Conservation (phyloP, 37 sponge, comb jelly and placozoan species). For the Diacarnus erythraeanus region DNA sequence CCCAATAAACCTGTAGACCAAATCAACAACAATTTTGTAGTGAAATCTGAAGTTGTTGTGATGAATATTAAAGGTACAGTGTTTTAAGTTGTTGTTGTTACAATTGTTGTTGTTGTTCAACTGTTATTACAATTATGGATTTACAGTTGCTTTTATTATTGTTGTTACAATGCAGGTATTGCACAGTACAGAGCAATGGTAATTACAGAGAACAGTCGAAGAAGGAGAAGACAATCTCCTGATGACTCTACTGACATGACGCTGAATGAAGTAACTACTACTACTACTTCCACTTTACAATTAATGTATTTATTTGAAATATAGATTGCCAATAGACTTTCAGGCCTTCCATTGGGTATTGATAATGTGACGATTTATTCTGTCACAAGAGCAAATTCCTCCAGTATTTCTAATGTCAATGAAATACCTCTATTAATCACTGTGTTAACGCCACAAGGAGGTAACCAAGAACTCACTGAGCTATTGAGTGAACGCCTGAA, state of each 20-base stretch:
- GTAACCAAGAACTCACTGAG: not conserved
- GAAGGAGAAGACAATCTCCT: not conserved
- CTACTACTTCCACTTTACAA: not conserved
- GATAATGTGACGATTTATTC: not conserved
- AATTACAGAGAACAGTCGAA: not conserved
- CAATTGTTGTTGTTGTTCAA: no score
- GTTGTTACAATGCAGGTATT: conserved; percentile 15
- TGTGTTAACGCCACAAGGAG: not conserved
- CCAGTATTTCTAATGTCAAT: not conserved
- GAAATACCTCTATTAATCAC: not conserved
- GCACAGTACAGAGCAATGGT: conserved; percentile 18
- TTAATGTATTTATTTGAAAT: no score
- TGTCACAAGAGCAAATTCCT: not conserved
- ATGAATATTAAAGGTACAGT: conserved; percentile 31
- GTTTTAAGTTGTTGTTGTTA: not conserved
- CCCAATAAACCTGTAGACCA: not conserved
- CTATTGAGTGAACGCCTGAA: not conserved
- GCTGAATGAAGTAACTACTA: not conserved
- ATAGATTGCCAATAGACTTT: no score
- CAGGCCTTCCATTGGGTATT: not conserved
- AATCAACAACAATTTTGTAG: not conserved
- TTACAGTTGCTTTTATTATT: no score
- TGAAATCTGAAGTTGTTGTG: not conserved
- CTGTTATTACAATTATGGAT: no score
- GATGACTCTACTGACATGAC: not conserved